Evolutionary conservation across 2,113 vertebrate species (phyloP).

Genomic region (Speoplatyrhinus poulsoni): DNA sequence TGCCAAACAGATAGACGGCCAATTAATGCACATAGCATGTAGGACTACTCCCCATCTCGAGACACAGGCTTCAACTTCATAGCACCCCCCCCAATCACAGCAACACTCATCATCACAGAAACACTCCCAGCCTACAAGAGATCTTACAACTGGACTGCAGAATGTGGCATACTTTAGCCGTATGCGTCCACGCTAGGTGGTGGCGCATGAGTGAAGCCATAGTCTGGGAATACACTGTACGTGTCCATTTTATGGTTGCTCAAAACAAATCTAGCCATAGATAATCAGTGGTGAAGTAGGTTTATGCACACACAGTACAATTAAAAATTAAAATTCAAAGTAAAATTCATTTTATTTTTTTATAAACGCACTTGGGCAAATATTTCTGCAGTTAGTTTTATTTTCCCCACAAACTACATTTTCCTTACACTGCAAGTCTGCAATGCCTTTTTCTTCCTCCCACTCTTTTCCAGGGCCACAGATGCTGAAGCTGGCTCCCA

Average conservation of each 20-base stretch:
- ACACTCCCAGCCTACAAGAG: neutral
- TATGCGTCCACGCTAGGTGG: constrained; percentile 3
- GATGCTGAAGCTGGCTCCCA: constrained; percentile 77
- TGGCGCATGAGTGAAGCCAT: constrained; percentile 1
- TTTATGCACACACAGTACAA: neutral
- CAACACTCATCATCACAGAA: constrained; percentile 17
- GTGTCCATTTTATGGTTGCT: neutral
- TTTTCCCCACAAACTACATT: constrained; percentile 18
- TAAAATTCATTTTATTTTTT: constrained; percentile 7
- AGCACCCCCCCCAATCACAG: constrained; percentile 11
- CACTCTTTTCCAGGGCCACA: constrained; percentile 63
- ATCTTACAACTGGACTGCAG: neutral
- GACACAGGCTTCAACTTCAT: constrained; percentile 4
- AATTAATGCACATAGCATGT: constrained; percentile 31
- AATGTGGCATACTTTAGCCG: neutral
- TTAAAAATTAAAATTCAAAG: too few relatives aligned
- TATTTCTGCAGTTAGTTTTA: neutral
- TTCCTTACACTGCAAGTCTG: constrained; percentile 47
- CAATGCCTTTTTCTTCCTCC: constrained; percentile 50
- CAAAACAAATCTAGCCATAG: too few relatives aligned
- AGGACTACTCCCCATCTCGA: constrained; percentile 37
- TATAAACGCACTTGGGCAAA: neutral
- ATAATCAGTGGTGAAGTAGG: too few relatives aligned
- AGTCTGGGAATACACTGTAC: neutral
- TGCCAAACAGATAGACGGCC: constrained; percentile 26